Evolutionary conservation across 2,888 invertebrate species (phyloP), one percentile per base, ranked within the genome.

Genomic region (Strigamia crassipes): DNA sequence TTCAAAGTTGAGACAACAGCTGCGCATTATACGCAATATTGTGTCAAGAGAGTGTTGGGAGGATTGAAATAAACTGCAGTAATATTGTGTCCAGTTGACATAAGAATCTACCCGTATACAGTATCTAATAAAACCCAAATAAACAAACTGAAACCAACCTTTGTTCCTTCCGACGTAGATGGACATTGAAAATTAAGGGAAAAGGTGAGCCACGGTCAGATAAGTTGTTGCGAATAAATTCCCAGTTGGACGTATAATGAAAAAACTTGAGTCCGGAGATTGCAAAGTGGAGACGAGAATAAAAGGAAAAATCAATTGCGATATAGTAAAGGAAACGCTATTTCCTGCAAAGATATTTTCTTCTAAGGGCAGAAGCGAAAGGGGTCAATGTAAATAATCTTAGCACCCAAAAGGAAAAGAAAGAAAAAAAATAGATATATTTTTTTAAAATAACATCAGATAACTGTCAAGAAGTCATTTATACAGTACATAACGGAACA

Each of bases 311-410:
- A 66, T 66, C 66, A 66, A 66, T 66, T 23, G 66, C 66, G 66
- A 23, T 66, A 66, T 27, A 66, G 66, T 23, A 23, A 66, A 66
- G 66, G 66, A 66, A 66, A 66, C 66, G 27, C 15, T 66, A 66
- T 23, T 66, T 66, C 66, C 66, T 51, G 66, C 66, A 12, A 12
- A 27, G 66, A 66, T 66, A 66, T 66, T 66, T 66, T 12, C 27
- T 66, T 27, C 9, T 8, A 66, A 66, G 66, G 66, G 12, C 66
- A 66, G 15, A 66, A 66, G 66, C 21, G 66, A 66, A 66, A 27
- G 66, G 66, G 23, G 66, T 66, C 66, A 66, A 23, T 66, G 66
- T 66, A 66, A 66, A 66, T 66, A 66, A 66, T 66, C 66, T 66
- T 6, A 23, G 9, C 27, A 23, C 2, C 66, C 21, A 66, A 61